Base-by-base conservation (phyloP, 2,888 invertebrate species). In the Tineola bisselliella region DNA sequence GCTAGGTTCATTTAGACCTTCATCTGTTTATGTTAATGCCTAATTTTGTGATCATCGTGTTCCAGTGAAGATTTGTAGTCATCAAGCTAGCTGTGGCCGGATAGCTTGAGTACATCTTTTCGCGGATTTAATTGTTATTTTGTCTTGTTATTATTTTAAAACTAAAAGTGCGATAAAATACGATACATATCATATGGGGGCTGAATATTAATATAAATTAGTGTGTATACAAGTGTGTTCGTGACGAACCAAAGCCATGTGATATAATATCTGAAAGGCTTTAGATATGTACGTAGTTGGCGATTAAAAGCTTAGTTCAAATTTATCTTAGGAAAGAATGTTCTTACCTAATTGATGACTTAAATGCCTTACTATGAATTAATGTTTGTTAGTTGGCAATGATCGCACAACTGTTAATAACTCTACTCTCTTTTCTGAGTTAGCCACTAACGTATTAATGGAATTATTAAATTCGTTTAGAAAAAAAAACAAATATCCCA, bases 111-210 rank as follows among this genome's bases (percentile, higher is more conserved):
- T 63, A 66, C 64, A 67, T 60, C 66, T 67, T 76, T 81, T 82
- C 79, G 69, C 67, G 66, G 65, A 63, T 68, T 68, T 64, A 65
- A 73, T 68, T 66, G 64, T 73, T 76, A 63, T 59, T 70, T 79
- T 58, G 31, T 52, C 11, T 56, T 30, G 5, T 58, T 33, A 33
- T 15, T 33, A 15, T 58, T 33, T 56, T 58, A 33, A 58, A 58
- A 58, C 19, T 33, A 33, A 58, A 58, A 58, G 58, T 58, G 80
- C 77, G 80, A 78, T 79, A 80, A 80, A 79, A 71, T 79, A 82
- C 84, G 84, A 87, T 82, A 87, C 86, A 86, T 87, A 87, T 87
- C 86, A 87, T 84, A 74, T 75, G 82, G 77, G 79, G 79, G 84
- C 84, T 86, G 81, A 81, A 66, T 69, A 13, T 58, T 33, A 25